Base-by-base conservation (phyloP, 2,797 vertebrate species). In the Micrastur ruficollis region DNA sequence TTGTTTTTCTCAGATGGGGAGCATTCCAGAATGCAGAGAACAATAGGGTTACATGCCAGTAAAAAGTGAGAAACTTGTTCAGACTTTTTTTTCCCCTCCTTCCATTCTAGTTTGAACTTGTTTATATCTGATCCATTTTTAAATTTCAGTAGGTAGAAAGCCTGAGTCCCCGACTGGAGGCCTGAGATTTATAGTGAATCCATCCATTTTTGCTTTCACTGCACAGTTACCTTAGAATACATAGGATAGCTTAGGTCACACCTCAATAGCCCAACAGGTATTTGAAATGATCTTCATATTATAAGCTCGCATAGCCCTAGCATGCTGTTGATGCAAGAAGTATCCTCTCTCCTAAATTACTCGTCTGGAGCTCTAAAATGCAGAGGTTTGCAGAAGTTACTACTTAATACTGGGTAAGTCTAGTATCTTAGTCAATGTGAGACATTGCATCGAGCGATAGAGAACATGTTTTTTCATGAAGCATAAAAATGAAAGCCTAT, bases 391-490 rank as follows among this genome's bases (percentile, higher is more conserved):
- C 31, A 27, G 67, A 34, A 66, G 19, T n/a, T 93, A 9, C 29
- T 5, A 8, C 22, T 89, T 78, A 23, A 32, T 32, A 22, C 14
- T 36, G n/a, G 20, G 18, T 36, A 67, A n/a, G 29, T 17, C 5
- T 14, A 4, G 34, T 47, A 9, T 38, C 25, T 55, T 14, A 27
- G 6, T 31, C 32, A 62, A 53, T 2, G 1, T 50, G 71, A 80
- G 14, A 34, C 13, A 18, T 34, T 76, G 12, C 31, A 22, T 34
- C 0, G 14, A 44, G 31, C 0, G 1, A 8, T 7, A 55, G 14
- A 63, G n/a, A 79, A 56, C 0, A 5, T 52, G 25, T 44, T 52
- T 81, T 78, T 70, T 74, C 61, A 49, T 32, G 22, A 89, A 16
- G 3, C 10, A 8, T 25, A 29, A 21, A 72, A 91, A 72, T 25